Evolutionary conservation across 2,888 invertebrate genomes (phyloP).

Genomic region (Morpho deidamia): DNA sequence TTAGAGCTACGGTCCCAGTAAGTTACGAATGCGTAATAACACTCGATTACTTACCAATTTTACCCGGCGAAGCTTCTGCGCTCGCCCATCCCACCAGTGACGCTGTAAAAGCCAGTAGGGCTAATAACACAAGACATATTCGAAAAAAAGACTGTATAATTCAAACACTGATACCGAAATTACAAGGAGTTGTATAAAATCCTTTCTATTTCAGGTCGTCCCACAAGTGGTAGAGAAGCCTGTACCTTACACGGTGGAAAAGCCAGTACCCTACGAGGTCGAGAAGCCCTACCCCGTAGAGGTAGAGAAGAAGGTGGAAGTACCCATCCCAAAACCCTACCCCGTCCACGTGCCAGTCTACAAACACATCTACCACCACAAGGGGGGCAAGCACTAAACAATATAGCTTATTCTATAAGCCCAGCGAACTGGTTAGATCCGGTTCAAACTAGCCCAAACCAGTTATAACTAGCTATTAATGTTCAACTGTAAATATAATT

Average conservation of each 20-base stretch:
- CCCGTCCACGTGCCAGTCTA: slow-evolving; percentile 86
- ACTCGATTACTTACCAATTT: no score
- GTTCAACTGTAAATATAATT: slow-evolving; percentile 50
- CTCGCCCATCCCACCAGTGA: no score
- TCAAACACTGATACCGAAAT: no score
- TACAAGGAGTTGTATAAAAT: no score
- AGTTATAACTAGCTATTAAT: slow-evolving; percentile 25
- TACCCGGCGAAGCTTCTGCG: no score
- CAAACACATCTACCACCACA: slow-evolving; percentile 85
- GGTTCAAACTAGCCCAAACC: slow-evolving; percentile 27
- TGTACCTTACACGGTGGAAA: slow-evolving; percentile 86
- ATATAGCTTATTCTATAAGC: slow-evolving; percentile 20
- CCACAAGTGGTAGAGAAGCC: slow-evolving; percentile 85
- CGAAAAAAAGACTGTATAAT: no score
- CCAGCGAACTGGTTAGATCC: slow-evolving; percentile 11
- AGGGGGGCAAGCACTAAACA: slow-evolving; percentile 71
- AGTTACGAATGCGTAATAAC: no score
- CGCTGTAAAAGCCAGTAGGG: no score
- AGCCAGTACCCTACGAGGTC: slow-evolving; percentile 83
- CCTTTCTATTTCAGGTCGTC: slow-evolving; percentile 66
- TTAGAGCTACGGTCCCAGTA: no score
- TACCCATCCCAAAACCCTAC: slow-evolving; percentile 84
- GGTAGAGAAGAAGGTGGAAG: slow-evolving; percentile 85
- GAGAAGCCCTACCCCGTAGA: slow-evolving; percentile 87
- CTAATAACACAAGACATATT: no score